Base-by-base conservation (phyloP, 2,797 vertebrate genomes). In the Peromyscus attwateri region DNA sequence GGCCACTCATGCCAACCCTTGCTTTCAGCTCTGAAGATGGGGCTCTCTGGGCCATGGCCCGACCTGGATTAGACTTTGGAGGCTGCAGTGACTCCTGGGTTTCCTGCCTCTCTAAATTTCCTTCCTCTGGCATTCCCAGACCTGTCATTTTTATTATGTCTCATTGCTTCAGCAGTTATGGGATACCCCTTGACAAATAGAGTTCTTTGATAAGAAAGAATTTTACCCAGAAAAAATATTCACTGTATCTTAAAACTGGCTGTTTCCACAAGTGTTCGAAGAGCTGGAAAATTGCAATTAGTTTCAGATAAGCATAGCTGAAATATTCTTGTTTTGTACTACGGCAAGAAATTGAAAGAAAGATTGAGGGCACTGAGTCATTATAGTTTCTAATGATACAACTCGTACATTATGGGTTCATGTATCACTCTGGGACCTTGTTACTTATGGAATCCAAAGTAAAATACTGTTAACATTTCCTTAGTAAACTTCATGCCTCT, bases 261-360 rank as follows among this genome's bases (percentile, higher is more conserved):
- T 93, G 62, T 93, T 97, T 95, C 95, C 94, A 94, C 71, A 94
- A 91, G 31, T 64, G 89, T 92, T 60, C 4, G 21, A 94, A 97
- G 87, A 95, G n/a, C 87, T 97, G 92, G 96, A 95, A 97, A 97
- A 97, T 89, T 95, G 88, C 89, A 95, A 93, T 97, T 98, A 95
- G 94, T 95, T 96, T 97, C 81, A 96, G 94, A 98, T 95, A 97
- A 95, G 91, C 92, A 68, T 83, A 97, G 89, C 37, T 91, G 94
- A 97, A 96, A 97, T 97, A 95, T 88, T 97, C 89, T 92, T 89
- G 87, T 75, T 92, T 97, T 68, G 70, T 94, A 46, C 34, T 55
- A 87, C n/a, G 62, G 55, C 89, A 95, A 27, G 89, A 97, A 94
- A 96, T 96, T 92, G 88, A 90, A 84, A 94, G 77, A 31, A 87